Percentiles rank a stretch among this genome's conserved stretches.
Conservation (phyloP, 2,888 invertebrate genomes). For the Noctua comes region DNA sequence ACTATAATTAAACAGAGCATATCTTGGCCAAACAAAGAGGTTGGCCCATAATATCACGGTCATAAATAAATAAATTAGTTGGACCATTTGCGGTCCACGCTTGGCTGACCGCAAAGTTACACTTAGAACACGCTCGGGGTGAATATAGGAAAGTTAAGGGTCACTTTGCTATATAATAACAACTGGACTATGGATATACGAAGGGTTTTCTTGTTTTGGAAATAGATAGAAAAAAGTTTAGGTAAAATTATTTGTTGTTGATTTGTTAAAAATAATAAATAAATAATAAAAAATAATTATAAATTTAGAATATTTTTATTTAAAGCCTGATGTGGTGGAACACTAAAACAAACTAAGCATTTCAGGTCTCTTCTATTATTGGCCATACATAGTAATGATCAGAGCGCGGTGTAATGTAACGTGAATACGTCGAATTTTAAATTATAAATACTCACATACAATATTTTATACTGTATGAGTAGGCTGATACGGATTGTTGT, state of each 20-base stretch:
- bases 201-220: background rate
- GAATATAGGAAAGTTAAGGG: constrained; percentile 74
- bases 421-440: too few relatives aligned
- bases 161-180: constrained; percentile 51
- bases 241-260: background rate
- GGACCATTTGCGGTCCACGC: constrained; percentile 74
- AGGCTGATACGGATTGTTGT: too few relatives aligned
- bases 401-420: too few relatives aligned
- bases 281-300: background rate
- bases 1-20: constrained; percentile 55
- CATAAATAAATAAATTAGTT: constrained; percentile 79
- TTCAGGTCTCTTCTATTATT: background rate
- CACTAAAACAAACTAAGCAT: background rate
- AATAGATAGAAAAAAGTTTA: background rate
- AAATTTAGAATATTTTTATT: background rate
- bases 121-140: constrained; percentile 75
- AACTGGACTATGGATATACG: constrained; percentile 25
- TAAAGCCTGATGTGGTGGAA: background rate
- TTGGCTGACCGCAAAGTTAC: constrained; percentile 72
- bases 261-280: background rate
- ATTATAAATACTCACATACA: too few relatives aligned
- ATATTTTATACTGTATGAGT: too few relatives aligned
- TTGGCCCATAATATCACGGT: constrained; percentile 49
- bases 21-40: constrained; percentile 53
- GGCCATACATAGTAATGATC: too few relatives aligned